phyloP scores from a whole-genome alignment of 2,888 invertebrate species.

The Meliscaeva auricollis region DNA sequence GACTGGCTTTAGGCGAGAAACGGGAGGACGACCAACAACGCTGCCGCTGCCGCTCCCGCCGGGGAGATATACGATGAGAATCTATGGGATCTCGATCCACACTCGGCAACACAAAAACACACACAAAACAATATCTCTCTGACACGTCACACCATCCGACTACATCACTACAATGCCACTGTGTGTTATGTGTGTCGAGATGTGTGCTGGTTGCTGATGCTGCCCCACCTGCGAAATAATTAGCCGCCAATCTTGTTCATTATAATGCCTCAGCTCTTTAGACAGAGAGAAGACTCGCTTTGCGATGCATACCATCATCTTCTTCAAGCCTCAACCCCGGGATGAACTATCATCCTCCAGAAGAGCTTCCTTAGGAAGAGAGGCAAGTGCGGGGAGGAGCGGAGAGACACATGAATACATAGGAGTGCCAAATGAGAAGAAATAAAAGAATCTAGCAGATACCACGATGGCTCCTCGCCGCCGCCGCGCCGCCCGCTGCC shows the following conservation, averaged over 20 bases:
- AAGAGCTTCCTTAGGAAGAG: no score
- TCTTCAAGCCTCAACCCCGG: no score
- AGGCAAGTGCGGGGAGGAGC: background rate
- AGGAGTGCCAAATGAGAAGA: slow-evolving; percentile 65
- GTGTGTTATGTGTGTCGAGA: slow-evolving; percentile 26
- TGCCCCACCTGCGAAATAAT: slow-evolving; percentile 73
- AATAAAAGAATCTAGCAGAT: slow-evolving; percentile 36
- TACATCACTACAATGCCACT: slow-evolving; percentile 49
- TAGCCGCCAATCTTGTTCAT: slow-evolving; percentile 76
- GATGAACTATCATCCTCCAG: no score
- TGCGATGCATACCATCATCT: slow-evolving; percentile 49
- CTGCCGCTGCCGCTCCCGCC: no score
- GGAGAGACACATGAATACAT: background rate
- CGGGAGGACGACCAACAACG: background rate
- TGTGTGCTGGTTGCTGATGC: slow-evolving; percentile 37
- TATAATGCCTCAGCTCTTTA: slow-evolving; percentile 44
- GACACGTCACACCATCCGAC: slow-evolving; percentile 27
- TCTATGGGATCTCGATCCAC: slow-evolving; percentile 23
- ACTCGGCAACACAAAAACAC: background rate
- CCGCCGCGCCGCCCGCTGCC: background rate
- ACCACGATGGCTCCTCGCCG: slow-evolving; percentile 37
- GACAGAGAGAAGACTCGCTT: slow-evolving; percentile 17
- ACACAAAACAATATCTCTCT: slow-evolving; percentile 28
- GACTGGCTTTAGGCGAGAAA: slow-evolving; percentile 10
- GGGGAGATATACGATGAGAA: background rate